Base-by-base conservation (phyloP, 2,797 vertebrate species). In the Oophaga sylvatica region DNA sequence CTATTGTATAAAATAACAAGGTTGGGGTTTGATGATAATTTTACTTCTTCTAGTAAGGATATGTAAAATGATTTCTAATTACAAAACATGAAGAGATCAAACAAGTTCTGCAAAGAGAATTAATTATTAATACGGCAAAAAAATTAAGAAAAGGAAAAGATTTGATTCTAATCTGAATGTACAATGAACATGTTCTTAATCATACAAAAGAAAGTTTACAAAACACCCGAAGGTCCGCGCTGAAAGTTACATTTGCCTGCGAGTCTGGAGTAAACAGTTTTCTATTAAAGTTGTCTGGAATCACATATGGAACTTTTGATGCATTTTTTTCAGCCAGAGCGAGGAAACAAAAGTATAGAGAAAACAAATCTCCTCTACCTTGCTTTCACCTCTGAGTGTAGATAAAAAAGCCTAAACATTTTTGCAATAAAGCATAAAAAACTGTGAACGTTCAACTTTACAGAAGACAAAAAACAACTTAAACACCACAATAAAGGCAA, bases 171-270 rank as follows among this genome's bases (percentile, higher is more conserved):
- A 87, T 87, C 86, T 83, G 48, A 48, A n/a, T 9, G 56, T 63
- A 82, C 71, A 57, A 77, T 78, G 71, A 87, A 77, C 62, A 82
- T 60, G 63, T 63, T 70, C 80, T 78, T 67, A 70, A 78, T 84
- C 53, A 79, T 84, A 79, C 63, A 83, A 78, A 83, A 87, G 60
- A 84, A 78, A 85, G 83, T 85, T 85, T 85, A 85, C 83, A 85
- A 84, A 85, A 85, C 73, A 76, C 73, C 83, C 45, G 7, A 65
- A 76, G 60, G 41, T 65, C 63, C 63, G 71, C 73, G 53, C 16
- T 29, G 48, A 85, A 85, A 85, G 73, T 85, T 85, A 65, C 3
- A 76, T 84, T 85, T 84, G 22, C 59, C 17, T 45, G 13, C 45
- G 15, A 71, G 82, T 75, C 82, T 45, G 82, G 56, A 77, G 83